A percentile compares a stretch with the other conserved stretches of the same genome.
Conservation (phyloP, 2,888 invertebrate species). For the Lasiommata megera region DNA sequence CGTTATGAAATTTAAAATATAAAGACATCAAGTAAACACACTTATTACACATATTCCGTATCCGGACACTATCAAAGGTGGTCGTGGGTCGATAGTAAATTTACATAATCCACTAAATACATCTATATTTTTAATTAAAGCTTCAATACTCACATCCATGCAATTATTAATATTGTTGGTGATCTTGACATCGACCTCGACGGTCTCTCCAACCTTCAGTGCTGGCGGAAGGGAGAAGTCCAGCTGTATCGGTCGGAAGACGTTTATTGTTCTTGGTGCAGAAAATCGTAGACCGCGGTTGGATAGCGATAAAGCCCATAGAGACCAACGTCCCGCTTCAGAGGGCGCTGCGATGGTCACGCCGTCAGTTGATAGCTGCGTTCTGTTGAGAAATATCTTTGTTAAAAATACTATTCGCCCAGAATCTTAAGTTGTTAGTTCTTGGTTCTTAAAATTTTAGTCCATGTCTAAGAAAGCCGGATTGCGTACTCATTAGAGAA, state of each 20-base stretch:
- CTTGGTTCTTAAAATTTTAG: too few species aligned
- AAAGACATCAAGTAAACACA: too few species aligned
- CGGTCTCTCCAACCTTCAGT: slow-evolving; percentile 83
- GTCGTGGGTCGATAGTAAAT: too few species aligned
- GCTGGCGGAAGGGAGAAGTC: slow-evolving; percentile 83
- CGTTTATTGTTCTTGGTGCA: slow-evolving; percentile 80
- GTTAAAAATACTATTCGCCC: not conserved
- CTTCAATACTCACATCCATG: slow-evolving; percentile 83
- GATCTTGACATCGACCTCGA: slow-evolving; percentile 86
- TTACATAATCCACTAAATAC: too few species aligned
- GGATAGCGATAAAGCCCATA: slow-evolving; percentile 83
- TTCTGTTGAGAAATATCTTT: slow-evolving; percentile 48
- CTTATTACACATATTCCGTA: too few species aligned
- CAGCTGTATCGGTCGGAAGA: slow-evolving; percentile 83
- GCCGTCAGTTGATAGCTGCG: slow-evolving; percentile 80
- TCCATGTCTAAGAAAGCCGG: too few species aligned
- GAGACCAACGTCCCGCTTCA: slow-evolving; percentile 84
- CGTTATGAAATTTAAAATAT: too few species aligned
- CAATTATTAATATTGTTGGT: slow-evolving; percentile 85
- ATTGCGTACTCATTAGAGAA: too few species aligned
- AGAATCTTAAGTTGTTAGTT: too few species aligned
- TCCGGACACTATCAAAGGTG: too few species aligned
- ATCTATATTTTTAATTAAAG: too few species aligned
- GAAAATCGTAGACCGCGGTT: slow-evolving; percentile 78
- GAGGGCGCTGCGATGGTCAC: slow-evolving; percentile 82